These are phyloP conservation scores for Aproaerema taeniolella DNA, from an alignment of 2,888 invertebrate genomes.

Conservation along the genomic window DNA sequence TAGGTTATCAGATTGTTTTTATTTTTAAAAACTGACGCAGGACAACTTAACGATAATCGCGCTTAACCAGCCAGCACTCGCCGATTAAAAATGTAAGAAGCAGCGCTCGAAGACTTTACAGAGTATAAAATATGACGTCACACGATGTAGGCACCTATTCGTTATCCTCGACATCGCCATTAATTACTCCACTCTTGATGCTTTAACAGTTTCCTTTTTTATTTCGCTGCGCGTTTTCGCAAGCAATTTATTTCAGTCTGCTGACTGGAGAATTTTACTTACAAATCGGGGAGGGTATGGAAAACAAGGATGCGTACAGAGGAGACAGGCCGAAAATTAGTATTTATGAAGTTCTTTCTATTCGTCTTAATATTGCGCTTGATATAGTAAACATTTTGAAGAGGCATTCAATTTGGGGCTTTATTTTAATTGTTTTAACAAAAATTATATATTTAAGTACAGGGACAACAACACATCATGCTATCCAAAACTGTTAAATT, in stretches of 20 bases:
- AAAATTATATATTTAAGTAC: too few species aligned
- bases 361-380: constrained; percentile 1
- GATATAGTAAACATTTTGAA: too few species aligned
- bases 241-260: constrained; percentile 57
- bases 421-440: too few species aligned
- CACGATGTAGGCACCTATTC: constrained; percentile 30
- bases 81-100: too few species aligned
- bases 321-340: constrained; percentile 1
- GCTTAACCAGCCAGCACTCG: too few species aligned
- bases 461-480: too few species aligned
- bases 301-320: constrained; percentile 17
- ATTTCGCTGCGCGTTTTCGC: constrained; percentile 38
- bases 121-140: constrained; percentile 22
- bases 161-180: constrained; percentile 38
- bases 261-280: constrained; percentile 50
- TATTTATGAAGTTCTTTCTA: constrained; percentile 1
- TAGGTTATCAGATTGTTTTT: too few species aligned
- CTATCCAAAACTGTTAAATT: too few species aligned
- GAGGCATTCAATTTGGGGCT: too few species aligned
- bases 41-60: too few species aligned
- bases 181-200: constrained; percentile 54
- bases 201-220: constrained; percentile 45
- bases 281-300: constrained; percentile 38
- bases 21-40: too few species aligned
- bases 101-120: neutral